These are phyloP conservation scores for Conchocele bisecta DNA, from an alignment of 2,888 invertebrate species.

Conservation along the genomic window DNA sequence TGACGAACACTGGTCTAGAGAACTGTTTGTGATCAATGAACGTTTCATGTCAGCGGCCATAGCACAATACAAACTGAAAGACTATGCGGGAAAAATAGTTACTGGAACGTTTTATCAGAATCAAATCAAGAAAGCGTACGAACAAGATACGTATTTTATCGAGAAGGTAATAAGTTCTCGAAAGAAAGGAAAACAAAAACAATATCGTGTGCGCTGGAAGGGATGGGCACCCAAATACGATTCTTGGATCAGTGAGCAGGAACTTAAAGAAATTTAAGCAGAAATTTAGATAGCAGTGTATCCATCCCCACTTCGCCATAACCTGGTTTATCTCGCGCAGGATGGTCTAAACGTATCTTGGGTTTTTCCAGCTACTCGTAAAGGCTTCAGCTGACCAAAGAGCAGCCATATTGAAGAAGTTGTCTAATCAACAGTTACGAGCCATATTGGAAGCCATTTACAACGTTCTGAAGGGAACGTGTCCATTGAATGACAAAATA, in stretches of 20 bases:
- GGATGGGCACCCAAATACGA: slow-evolving; percentile 5
- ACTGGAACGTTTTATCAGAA: slow-evolving; percentile 11
- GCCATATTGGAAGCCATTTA: slow-evolving; percentile 20
- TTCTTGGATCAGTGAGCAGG: background rate
- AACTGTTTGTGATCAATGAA: slow-evolving; percentile 26
- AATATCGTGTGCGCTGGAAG: slow-evolving; percentile 2
- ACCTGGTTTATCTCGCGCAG: background rate
- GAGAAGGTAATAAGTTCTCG: background rate
- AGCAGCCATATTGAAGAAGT: background rate
- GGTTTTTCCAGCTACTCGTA: slow-evolving; percentile 3
- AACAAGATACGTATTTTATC: slow-evolving; percentile 26
- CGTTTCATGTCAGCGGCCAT: slow-evolving; percentile 28
- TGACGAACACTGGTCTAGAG: slow-evolving; percentile 35
- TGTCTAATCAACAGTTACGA: slow-evolving; percentile 3
- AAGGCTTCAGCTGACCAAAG: slow-evolving; percentile 1
- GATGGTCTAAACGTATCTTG: background rate
- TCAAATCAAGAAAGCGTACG: slow-evolving; percentile 20
- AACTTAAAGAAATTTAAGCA: too few species aligned
- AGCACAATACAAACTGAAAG: slow-evolving; percentile 33
- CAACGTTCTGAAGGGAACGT: slow-evolving; percentile 33
- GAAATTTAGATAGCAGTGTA: background rate
- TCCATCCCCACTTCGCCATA: background rate
- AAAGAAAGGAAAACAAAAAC: background rate
- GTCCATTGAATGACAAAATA: slow-evolving; percentile 10
- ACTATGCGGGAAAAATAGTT: slow-evolving; percentile 21